Evolutionary conservation across 2,888 invertebrate species (phyloP).

Genomic region (Sarcophaga subvicina): DNA sequence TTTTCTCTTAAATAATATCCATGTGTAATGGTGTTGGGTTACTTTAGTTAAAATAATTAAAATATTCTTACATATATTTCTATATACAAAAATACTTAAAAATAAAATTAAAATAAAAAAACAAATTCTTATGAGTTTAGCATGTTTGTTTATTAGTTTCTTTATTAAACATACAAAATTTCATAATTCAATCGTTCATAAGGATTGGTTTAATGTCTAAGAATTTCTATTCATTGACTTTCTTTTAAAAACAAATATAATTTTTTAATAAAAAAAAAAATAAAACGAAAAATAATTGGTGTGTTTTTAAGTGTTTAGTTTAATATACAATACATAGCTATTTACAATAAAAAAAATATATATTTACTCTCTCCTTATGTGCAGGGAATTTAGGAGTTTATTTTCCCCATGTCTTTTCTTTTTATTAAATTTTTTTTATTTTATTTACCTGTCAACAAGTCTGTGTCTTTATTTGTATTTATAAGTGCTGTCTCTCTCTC

Average conservation of each 20-base stretch:
- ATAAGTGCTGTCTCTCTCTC: no score
- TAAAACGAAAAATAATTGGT: slow-evolving; percentile 8
- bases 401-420: no score
- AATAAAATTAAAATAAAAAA: background rate
- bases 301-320: slow-evolving; percentile 53
- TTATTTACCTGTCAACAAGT: no score
- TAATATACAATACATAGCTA: background rate
- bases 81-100: background rate
- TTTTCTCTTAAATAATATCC: slow-evolving; percentile 28
- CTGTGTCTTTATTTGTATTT: no score
- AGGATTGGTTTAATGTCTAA: background rate
- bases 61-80: background rate
- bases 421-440: no score
- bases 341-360: background rate
- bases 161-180: slow-evolving; percentile 23
- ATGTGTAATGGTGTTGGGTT: slow-evolving; percentile 54
- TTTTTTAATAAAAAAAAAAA: background rate
- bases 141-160: slow-evolving; percentile 63
- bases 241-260: background rate
- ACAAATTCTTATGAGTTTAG: slow-evolving; percentile 52
- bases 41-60: background rate
- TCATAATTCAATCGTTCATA: slow-evolving; percentile 17
- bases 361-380: background rate
- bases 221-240: background rate
- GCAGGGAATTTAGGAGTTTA: no score